Conservation (phyloP, 2,797 vertebrate genomes). For the Orientallactaga sibirica region DNA sequence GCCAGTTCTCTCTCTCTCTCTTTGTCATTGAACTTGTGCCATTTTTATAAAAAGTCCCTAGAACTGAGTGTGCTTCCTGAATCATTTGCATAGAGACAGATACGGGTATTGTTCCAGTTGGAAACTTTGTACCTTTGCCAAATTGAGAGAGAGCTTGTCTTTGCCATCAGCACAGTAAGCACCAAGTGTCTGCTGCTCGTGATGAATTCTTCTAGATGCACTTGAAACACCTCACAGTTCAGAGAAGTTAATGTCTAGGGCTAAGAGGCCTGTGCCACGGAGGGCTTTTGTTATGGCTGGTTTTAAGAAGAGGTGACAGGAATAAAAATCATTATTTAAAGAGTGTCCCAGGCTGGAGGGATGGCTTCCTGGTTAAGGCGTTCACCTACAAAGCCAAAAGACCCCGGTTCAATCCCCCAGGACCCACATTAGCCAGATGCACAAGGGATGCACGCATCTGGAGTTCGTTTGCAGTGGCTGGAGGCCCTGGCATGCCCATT, state of each 20-base stretch:
- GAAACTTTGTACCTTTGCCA: slow-evolving; percentile 58
- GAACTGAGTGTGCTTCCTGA: slow-evolving; percentile 57
- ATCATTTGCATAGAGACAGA: slow-evolving; percentile 40
- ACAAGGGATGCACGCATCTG: no score
- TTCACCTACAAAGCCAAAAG: no score
- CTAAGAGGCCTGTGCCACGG: neutral
- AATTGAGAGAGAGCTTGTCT: slow-evolving; percentile 6
- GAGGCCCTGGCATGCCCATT: no score
- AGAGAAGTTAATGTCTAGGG: neutral
- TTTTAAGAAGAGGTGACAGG: neutral
- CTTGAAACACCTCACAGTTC: neutral
- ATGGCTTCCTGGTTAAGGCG: no score
- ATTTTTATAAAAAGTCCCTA: slow-evolving; percentile 50
- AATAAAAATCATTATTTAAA: slow-evolving; percentile 4
- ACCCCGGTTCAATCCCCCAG: no score
- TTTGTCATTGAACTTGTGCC: neutral
- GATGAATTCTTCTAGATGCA: neutral
- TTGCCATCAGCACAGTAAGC: slow-evolving; percentile 14
- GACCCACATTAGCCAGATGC: no score
- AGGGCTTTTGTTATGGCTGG: neutral
- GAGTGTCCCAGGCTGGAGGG: neutral
- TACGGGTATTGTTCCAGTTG: slow-evolving; percentile 34
- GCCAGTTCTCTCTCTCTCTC: neutral
- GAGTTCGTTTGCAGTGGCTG: no score
- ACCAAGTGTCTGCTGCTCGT: neutral